phyloP scores from a whole-genome alignment of 2,113 vertebrate species.

The Conger conger region DNA sequence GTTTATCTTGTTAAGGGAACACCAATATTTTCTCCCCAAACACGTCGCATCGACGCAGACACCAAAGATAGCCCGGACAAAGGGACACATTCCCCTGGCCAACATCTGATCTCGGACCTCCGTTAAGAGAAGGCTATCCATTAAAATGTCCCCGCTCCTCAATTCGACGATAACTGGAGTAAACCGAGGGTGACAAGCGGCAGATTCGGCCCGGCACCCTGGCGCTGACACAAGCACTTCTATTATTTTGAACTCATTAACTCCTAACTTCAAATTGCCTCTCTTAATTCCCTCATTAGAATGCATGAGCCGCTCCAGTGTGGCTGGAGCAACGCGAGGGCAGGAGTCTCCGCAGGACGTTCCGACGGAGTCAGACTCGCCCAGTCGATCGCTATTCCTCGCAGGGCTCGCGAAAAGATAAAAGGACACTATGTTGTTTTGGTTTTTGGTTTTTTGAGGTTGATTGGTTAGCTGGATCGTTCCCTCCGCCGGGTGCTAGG shows the following conservation, averaged over 20 bases:
- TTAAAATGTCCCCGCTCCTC: constrained; percentile 16
- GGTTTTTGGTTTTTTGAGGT: background rate
- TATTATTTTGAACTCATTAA: constrained; percentile 45
- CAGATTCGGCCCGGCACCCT: background rate
- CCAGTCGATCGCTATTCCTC: background rate
- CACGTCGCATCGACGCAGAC: background rate
- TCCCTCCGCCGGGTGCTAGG: background rate
- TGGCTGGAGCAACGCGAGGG: constrained; percentile 4
- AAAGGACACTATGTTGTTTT: background rate
- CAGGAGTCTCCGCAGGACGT: background rate
- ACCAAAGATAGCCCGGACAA: background rate
- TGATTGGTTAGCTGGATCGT: background rate
- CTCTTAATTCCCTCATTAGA: constrained; percentile 35
- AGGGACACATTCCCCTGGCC: background rate
- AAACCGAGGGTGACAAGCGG: constrained; percentile 37
- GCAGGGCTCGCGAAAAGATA: background rate
- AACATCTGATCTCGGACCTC: background rate
- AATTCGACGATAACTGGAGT: constrained; percentile 29
- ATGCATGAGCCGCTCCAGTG: constrained; percentile 23
- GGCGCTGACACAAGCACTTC: constrained; percentile 32
- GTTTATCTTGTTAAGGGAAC: background rate
- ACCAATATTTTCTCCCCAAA: background rate
- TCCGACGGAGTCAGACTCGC: too few species aligned
- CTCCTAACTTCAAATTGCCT: constrained; percentile 36
- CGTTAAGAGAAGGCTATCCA: constrained; percentile 22